Conservation (phyloP, 2,888 invertebrate species). For the Coecobrya sp. region DNA sequence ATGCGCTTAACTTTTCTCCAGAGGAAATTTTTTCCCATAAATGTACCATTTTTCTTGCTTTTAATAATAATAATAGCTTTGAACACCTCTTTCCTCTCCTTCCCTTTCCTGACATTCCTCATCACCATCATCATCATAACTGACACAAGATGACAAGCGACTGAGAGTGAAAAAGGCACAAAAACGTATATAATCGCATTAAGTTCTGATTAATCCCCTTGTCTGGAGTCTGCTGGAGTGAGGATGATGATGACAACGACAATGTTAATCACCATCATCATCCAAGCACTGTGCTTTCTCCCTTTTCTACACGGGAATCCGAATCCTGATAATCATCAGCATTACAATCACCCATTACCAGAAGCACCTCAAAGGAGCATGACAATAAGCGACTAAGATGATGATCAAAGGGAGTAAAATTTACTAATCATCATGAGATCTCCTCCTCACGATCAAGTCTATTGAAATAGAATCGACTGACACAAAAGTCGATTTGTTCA, state of each 20-base stretch:
- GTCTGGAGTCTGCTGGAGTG: conserved; percentile 5
- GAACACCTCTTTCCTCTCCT: not conserved
- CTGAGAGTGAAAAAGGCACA: not conserved
- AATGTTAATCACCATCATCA: conserved; percentile 25
- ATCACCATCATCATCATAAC: conserved; percentile 15
- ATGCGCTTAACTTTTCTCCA: not conserved
- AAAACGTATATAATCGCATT: conserved; percentile 47
- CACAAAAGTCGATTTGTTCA: conserved; percentile 37
- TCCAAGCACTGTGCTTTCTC: not conserved
- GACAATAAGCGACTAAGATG: not conserved
- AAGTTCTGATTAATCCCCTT: conserved; percentile 52
- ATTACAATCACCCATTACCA: conserved; percentile 1
- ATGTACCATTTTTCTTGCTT: not conserved
- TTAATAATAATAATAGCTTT: not conserved
- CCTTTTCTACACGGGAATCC: conserved; percentile 3
- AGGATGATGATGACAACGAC: not conserved
- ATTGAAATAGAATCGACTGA: not conserved
- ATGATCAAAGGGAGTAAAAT: conserved; percentile 29
- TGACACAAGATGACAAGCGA: not conserved
- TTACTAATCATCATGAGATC: not conserved
- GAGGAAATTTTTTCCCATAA: not conserved
- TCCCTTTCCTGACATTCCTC: not conserved
- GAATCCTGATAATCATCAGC: not conserved
- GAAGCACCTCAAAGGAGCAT: not conserved
- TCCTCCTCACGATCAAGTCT: not conserved